These are phyloP conservation scores for Emmelina monodactyla DNA, from an alignment of 2,888 invertebrate genomes.

Conservation along the genomic window DNA sequence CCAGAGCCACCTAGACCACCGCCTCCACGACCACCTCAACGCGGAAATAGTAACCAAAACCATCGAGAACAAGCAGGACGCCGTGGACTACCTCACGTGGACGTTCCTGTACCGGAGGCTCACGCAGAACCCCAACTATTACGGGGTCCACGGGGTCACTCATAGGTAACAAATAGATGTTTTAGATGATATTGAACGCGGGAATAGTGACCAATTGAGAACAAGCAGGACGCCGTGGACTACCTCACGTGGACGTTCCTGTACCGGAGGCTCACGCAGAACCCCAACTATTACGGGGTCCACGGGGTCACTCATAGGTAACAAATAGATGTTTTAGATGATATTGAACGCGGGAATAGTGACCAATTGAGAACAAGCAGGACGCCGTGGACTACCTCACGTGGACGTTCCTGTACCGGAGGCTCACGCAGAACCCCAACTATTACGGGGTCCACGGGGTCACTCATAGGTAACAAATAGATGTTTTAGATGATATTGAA, in stretches of 20 bases:
- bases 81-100: slow-evolving; percentile 99
- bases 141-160: slow-evolving; percentile 95
- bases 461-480: slow-evolving; percentile 80
- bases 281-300: slow-evolving; percentile 99
- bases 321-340: too few relatives aligned
- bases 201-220: slow-evolving; percentile 99
- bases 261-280: slow-evolving; percentile 95
- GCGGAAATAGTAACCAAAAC: slow-evolving; percentile 99
- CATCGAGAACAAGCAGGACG: slow-evolving; percentile 99
- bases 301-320: slow-evolving; percentile 91
- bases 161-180: slow-evolving; percentile 72
- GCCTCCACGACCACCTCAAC: slow-evolving; percentile 98
- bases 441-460: slow-evolving; percentile 98
- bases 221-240: slow-evolving; percentile 99
- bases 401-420: slow-evolving; percentile 97
- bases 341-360: slow-evolving; percentile 99
- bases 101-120: slow-evolving; percentile 96
- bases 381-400: slow-evolving; percentile 99
- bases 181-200: too few relatives aligned
- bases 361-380: slow-evolving; percentile 99
- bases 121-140: slow-evolving; percentile 99
- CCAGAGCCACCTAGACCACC: slow-evolving; percentile 94
- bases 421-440: slow-evolving; percentile 98
- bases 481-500: too few relatives aligned
- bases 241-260: slow-evolving; percentile 99